phyloP scores from a whole-genome alignment of 2,888 invertebrate genomes.

The Hanleya hanleyi region DNA sequence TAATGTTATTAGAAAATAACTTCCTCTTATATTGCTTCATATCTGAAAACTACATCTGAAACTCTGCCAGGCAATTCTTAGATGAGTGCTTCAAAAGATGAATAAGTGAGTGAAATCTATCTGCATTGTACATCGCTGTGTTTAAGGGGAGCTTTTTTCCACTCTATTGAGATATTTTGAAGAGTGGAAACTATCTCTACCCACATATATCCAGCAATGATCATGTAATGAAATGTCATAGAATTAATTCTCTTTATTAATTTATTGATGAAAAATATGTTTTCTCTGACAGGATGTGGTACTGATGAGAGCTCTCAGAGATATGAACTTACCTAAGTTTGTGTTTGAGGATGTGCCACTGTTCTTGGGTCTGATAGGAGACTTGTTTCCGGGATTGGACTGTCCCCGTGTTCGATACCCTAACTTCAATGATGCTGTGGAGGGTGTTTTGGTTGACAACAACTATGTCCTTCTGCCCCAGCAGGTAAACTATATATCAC shows the following conservation, averaged over 20 bases:
- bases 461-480: slow-evolving; percentile 81
- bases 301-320: slow-evolving; percentile 90
- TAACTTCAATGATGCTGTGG: slow-evolving; percentile 87
- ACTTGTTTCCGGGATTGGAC: slow-evolving; percentile 92
- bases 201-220: too few relatives aligned
- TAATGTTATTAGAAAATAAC: too few relatives aligned
- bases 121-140: too few relatives aligned
- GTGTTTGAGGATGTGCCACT: slow-evolving; percentile 92
- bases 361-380: slow-evolving; percentile 89
- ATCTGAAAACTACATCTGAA: too few relatives aligned
- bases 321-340: slow-evolving; percentile 96
- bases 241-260: not conserved
- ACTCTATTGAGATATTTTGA: too few relatives aligned
- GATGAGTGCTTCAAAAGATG: too few relatives aligned
- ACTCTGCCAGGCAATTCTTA: too few relatives aligned
- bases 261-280: not conserved
- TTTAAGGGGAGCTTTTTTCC: too few relatives aligned
- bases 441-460: slow-evolving; percentile 79
- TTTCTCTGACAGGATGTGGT: slow-evolving; percentile 79
- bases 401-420: slow-evolving; percentile 92
- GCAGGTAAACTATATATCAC: slow-evolving; percentile 82
- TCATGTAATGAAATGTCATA: too few relatives aligned
- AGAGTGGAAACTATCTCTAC: too few relatives aligned
- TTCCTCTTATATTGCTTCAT: too few relatives aligned
- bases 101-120: too few relatives aligned